Conservation (phyloP, 2,888 invertebrate genomes). For the Cerastis leucographa region DNA sequence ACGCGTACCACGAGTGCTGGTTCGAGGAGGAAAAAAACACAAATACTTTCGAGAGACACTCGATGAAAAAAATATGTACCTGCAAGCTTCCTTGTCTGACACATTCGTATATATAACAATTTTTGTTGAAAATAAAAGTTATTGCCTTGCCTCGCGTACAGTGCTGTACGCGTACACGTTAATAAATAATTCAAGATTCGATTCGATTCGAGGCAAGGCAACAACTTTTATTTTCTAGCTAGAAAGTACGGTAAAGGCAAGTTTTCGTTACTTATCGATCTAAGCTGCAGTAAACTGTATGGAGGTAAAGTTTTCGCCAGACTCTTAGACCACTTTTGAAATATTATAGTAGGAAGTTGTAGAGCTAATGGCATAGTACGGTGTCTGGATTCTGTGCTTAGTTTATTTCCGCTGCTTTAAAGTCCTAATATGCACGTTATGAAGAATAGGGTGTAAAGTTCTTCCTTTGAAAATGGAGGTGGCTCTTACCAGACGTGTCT, state of each 20-base stretch:
- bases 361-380: neutral
- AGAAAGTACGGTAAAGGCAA: conserved; percentile 6
- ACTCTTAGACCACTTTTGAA: conserved; percentile 36
- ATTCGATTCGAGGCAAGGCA: too few relatives aligned
- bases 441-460: neutral
- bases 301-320: conserved; percentile 35
- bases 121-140: conserved; percentile 38
- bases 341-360: conserved; percentile 36
- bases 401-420: neutral
- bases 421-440: neutral
- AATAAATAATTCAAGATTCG: too few relatives aligned
- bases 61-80: conserved; percentile 13
- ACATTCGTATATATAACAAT: conserved; percentile 17
- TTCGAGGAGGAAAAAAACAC: too few relatives aligned
- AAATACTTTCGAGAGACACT: neutral
- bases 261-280: conserved; percentile 47
- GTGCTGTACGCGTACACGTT: too few relatives aligned
- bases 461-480: neutral
- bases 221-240: conserved; percentile 42
- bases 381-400: neutral
- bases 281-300: conserved; percentile 22
- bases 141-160: neutral
- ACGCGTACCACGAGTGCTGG: too few relatives aligned
- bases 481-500: neutral
- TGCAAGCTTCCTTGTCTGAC: neutral